Base-by-base conservation (phyloP, 1,140 invertebrate species). In the Drosophila eugracilis region DNA sequence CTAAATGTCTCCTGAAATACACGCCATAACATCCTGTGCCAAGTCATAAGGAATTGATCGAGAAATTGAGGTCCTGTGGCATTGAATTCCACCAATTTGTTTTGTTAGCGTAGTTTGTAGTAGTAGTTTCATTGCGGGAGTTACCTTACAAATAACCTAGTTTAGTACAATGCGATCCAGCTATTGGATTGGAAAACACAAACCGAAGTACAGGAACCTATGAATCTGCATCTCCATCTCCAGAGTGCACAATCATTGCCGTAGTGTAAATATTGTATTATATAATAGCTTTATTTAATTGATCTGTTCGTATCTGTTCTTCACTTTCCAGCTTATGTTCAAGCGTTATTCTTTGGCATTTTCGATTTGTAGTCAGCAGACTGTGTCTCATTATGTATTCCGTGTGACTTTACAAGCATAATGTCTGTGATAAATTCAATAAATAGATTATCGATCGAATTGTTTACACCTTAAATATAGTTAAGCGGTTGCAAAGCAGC, bases 401-500 rank as follows among this genome's bases (percentile, higher is more conserved):
- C 76, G 62, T 77, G 60, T 77, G 80, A 86, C 80, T 65, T 85
- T 63, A 66, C 77, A 79, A 80, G 79, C 85, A 78, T 84, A 65
- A 75, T 89, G 86, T 90, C 86, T 90, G 86, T 90, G 86, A 90
- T 90, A 90, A 89, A 83, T 58, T 75, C 37, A 78, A 86, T 81
- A 86, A 78, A 88, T 71, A 53, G 17, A 72, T 62, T 45, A 58
- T 66, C 60, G 30, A 57, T 48, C 52, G 34, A 26, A 24, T 54
- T 73, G 37, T 62, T 32, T 63, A 52, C 26, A 58, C 30, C 15
- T 63, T 49, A 39, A 45, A 53, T 49, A 19, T 19, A 53, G 58
- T 39, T 54, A 36, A 57, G 48, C 34, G 28, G 48, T 37, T 36
- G 59, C 44, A 24, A 26, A 74, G 41, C 17, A 53, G 49, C 15